Conservation (phyloP, 2,113 vertebrate species). For the Brachirus orientalis region DNA sequence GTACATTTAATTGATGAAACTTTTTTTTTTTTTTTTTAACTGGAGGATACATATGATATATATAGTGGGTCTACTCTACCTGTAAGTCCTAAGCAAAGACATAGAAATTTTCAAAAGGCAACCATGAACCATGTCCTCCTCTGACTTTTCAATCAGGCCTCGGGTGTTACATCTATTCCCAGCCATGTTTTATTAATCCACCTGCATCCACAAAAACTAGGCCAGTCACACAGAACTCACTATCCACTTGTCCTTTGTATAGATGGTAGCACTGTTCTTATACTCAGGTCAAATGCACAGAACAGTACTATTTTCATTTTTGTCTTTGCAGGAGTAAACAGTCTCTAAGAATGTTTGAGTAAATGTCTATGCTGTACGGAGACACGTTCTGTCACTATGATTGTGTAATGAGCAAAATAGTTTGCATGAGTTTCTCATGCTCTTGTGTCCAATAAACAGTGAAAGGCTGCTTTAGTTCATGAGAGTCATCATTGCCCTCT, state of each 20-base stretch:
- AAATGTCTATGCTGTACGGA: too few relatives aligned
- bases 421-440: conserved; percentile 6
- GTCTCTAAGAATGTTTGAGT: too few relatives aligned
- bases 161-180: conserved; percentile 66
- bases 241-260: conserved; percentile 46
- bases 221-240: conserved; percentile 56
- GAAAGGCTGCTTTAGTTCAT: conserved; percentile 39
- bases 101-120: conserved; percentile 7
- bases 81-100: conserved; percentile 16
- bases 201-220: conserved; percentile 71
- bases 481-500: conserved; percentile 17
- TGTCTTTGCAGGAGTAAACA: neutral
- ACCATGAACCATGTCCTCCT: conserved; percentile 43
- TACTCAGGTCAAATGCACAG: conserved; percentile 26
- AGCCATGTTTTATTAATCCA: conserved; percentile 79
- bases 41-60: neutral
- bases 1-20: neutral
- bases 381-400: conserved; percentile 3
- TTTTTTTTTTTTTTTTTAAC: neutral
- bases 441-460: conserved; percentile 19
- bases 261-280: conserved; percentile 16
- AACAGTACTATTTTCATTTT: conserved; percentile 3
- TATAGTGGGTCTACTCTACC: conserved; percentile 8
- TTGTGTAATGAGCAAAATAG: conserved; percentile 9
- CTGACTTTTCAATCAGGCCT: conserved; percentile 48